Percentiles rank a stretch among this genome's conserved stretches.
These are phyloP conservation scores for Diachasma alloeum DNA, from an alignment of 1,140 invertebrate species.

Conservation along the genomic window DNA sequence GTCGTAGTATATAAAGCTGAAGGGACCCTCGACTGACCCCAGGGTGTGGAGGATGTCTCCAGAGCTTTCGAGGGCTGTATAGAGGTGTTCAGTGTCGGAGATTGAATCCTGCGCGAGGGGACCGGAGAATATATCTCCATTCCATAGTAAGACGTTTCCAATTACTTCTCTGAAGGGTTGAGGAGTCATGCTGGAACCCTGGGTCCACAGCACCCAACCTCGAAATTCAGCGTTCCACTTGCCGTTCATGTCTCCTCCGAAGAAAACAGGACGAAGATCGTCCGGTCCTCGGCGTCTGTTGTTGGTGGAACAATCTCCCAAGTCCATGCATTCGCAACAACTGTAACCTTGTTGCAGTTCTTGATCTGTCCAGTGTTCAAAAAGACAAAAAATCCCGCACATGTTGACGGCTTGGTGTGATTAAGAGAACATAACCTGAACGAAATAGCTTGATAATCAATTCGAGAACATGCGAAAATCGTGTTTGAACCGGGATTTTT, in stretches of 20 bases:
- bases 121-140: constrained; percentile 81
- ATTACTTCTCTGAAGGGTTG: constrained; percentile 71
- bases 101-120: constrained; percentile 42
- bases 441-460: too few relatives aligned
- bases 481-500: too few relatives aligned
- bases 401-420: background rate
- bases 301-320: background rate
- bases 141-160: constrained; percentile 77
- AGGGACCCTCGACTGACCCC: constrained; percentile 78
- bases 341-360: background rate
- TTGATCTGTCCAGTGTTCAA: background rate
- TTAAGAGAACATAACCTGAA: too few relatives aligned
- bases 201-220: constrained; percentile 75
- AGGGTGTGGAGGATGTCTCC: constrained; percentile 63
- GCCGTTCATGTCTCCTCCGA: background rate
- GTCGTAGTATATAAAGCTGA: constrained; percentile 83
- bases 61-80: constrained; percentile 49
- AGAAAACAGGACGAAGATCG: background rate
- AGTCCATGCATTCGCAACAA: background rate
- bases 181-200: constrained; percentile 65
- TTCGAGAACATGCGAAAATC: too few relatives aligned
- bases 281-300: constrained; percentile 6
- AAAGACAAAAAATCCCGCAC: background rate
- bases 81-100: constrained; percentile 61
- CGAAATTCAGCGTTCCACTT: constrained; percentile 45